Base-by-base conservation (phyloP, 2,888 invertebrate species). In the Nomada ruficornis region DNA sequence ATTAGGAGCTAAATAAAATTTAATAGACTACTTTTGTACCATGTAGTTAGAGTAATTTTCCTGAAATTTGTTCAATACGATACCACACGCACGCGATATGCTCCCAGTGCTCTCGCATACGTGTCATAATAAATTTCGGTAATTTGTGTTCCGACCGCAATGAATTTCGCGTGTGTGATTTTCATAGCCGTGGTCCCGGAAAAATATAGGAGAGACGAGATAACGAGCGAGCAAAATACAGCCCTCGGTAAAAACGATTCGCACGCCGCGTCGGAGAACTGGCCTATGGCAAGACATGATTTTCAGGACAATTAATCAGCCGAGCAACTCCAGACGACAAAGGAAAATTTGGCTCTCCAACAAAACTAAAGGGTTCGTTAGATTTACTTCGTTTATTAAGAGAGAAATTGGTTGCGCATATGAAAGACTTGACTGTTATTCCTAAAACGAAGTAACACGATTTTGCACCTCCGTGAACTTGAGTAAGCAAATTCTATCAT, bases 131-230 rank as follows among this genome's bases (percentile, higher is more conserved):
- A 80, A 80, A 77, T 80, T 77, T 47, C 65, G 50, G 80, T 71
- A 77, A 80, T 80, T 65, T 65, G 70, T 71, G 65, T 60, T 47
- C 44, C 70, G 5, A 63, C 64, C 70, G 60, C 80, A 67, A 80
- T 80, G 77, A 80, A 80, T 77, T 80, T 80, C 70, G 60, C 36
- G 47, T 42, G 50, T 55, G 77, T 67, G 77, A 77, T 77, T 67
- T 80, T 77, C 77, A 55, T 67, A 62, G 47, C 18, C 52, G 54
- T 13, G 77, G 47, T 18, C 26, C 70, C 42, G 70, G 65, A 50
- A 71, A 80, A 71, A 65, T 77, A 77, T 55, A 54, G 29, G 29
- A 15, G 52, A 2, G 59, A n/a, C 11, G 52, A 73, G 78, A 73
- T 80, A 78, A 78, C 80, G 36, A 60, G 54, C 36, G 29, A 73